Percentiles rank a stretch among this genome's conserved stretches.
Conservation (phyloP, 2,888 invertebrate genomes). For the Malthinus seriepunctatus region DNA sequence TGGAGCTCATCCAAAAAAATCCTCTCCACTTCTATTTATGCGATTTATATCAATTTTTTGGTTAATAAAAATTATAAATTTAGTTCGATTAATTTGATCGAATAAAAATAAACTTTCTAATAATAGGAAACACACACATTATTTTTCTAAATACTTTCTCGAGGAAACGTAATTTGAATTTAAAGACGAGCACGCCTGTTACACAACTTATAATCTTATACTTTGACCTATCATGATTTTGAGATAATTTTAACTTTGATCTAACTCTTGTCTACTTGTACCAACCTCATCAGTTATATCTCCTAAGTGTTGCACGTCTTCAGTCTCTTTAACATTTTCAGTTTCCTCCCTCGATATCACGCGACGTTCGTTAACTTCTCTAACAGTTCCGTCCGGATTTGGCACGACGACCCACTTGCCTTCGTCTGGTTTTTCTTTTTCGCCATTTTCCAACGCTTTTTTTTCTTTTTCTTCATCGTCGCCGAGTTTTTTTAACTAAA, state of each 20-base stretch:
- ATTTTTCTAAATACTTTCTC: too few species aligned
- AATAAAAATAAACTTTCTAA: too few species aligned
- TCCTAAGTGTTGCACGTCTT: conserved; percentile 81
- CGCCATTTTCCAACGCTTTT: conserved; percentile 39
- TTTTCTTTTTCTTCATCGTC: conserved; percentile 44
- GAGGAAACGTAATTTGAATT: too few species aligned
- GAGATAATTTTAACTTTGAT: neutral
- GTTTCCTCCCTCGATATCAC: conserved; percentile 82
- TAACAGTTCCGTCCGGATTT: conserved; percentile 75
- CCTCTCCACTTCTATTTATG: too few species aligned
- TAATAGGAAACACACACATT: too few species aligned
- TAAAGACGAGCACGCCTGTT: neutral
- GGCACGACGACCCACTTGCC: conserved; percentile 61
- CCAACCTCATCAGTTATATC: conserved; percentile 87
- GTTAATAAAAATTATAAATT: too few species aligned
- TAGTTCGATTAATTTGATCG: too few species aligned
- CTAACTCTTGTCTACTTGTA: conserved; percentile 28
- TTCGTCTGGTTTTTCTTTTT: conserved; percentile 30
- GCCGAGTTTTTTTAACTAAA: conserved; percentile 50
- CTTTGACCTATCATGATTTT: conserved; percentile 20
- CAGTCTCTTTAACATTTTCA: conserved; percentile 80
- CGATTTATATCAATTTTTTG: too few species aligned
- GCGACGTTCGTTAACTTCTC: conserved; percentile 78
- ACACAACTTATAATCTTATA: conserved; percentile 8
- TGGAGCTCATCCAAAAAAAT: too few species aligned